These are phyloP conservation scores for Aphodius granarius DNA, from an alignment of 2,888 invertebrate species.

Conservation along the genomic window DNA sequence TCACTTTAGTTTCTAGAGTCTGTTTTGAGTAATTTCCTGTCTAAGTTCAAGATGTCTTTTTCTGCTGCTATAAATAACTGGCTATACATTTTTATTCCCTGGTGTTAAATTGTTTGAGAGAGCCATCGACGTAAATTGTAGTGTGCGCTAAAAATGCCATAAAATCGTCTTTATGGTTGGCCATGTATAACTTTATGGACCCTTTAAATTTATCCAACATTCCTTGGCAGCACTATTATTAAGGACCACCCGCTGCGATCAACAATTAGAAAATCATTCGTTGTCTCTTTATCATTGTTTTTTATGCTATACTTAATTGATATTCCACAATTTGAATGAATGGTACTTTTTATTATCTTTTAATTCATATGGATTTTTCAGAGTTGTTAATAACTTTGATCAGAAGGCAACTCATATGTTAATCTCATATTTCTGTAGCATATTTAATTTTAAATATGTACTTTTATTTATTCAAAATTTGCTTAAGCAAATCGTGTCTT, in stretches of 20 bases:
- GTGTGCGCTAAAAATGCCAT: neutral
- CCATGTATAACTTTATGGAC: neutral
- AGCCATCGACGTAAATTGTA: constrained; percentile 4
- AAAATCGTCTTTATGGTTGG: neutral
- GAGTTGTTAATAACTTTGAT: too few species aligned
- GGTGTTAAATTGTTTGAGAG: constrained; percentile 10
- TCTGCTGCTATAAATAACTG: neutral
- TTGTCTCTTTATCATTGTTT: neutral
- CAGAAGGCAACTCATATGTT: too few species aligned
- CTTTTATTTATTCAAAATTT: too few species aligned
- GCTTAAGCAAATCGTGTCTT: too few species aligned
- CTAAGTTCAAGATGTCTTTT: too few species aligned
- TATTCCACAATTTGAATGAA: too few species aligned
- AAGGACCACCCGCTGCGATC: neutral
- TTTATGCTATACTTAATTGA: neutral
- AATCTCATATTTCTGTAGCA: too few species aligned
- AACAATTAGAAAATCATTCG: neutral
- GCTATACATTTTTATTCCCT: constrained; percentile 6
- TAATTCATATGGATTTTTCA: too few species aligned
- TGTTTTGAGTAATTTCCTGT: too few species aligned
- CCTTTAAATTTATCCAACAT: neutral
- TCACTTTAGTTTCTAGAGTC: too few species aligned
- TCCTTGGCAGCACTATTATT: neutral
- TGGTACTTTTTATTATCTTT: too few species aligned
- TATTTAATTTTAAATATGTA: too few species aligned